Evolutionary conservation across 2,888 invertebrate species (phyloP), one percentile per base, ranked within the genome.

Genomic region (Cantharis flavilabris): DNA sequence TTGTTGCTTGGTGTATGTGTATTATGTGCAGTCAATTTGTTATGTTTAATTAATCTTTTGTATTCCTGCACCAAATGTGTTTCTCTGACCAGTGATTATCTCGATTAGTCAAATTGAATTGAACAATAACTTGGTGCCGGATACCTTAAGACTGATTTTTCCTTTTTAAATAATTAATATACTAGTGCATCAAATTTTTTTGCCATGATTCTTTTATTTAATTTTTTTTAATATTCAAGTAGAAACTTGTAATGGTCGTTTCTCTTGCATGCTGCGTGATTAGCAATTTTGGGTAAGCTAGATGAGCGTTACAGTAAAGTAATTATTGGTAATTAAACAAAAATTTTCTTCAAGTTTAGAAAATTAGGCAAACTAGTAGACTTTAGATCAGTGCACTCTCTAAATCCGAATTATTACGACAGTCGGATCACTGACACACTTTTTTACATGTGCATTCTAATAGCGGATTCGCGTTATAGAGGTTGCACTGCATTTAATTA

Each of bases 1-100:
- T 90, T 93, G 89, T 90, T 92, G 88, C 90, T 93, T 89, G 92
- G 92, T 89, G 89, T 92, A 85, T 90, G 92, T 87, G 90, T 93
- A 81, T 89, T 93, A 89, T 91, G 92, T 89, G 91, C 92, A 84
- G 89, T 92, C 86, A 92, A 92, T 89, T 88, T 92, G 84, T 89
- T 92, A 86, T 92, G 92, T 90, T 90, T 92, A 86, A 86, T 92
- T 88, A 92, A 92, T 89, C 89, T 93, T 82, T 85, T 91, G 81
- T 92, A 92, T 85, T 89, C 88, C 70, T 89, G 87, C 82, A 83
- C 85, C 67, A 81, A 83, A 64, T 85, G 85, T 83, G 84, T 80
- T 16, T 16, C 14, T 33, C 18, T 30, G 16, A 18, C 28, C 23
- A 33, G 28, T 30, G 70, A 70, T 18, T 33, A 28, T 16, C 28